Conservation (phyloP, 2,888 invertebrate species). For the Neoscelio sp. region DNA sequence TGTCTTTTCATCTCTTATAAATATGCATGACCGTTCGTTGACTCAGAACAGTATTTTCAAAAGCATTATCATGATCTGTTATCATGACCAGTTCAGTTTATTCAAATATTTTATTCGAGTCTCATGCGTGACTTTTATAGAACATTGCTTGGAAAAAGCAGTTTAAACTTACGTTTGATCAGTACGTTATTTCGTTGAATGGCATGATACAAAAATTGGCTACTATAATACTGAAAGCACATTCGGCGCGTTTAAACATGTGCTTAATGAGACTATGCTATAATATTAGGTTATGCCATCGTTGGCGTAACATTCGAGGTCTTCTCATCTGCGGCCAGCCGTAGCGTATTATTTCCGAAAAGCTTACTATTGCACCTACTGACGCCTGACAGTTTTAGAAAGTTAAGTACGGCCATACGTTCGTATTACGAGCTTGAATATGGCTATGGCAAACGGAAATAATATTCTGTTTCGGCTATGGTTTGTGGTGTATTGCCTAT, state of each 20-base stretch:
- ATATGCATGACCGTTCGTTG: slow-evolving; percentile 21
- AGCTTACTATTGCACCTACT: slow-evolving; percentile 13
- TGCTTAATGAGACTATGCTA: background rate
- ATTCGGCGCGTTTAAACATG: slow-evolving; percentile 19
- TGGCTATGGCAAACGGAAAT: slow-evolving; percentile 38
- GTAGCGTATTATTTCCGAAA: slow-evolving; percentile 17
- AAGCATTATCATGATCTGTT: slow-evolving; percentile 22
- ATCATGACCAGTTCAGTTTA: too few species aligned
- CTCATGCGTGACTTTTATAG: slow-evolving; percentile 8
- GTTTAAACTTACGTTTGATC: slow-evolving; percentile 24
- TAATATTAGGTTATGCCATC: slow-evolving; percentile 6
- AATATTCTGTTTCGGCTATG: slow-evolving; percentile 68
- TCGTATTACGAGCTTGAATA: slow-evolving; percentile 35
- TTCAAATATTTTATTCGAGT: too few species aligned
- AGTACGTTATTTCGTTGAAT: background rate
- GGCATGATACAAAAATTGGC: slow-evolving; percentile 29
- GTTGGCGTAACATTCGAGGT: slow-evolving; percentile 4
- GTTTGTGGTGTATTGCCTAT: slow-evolving; percentile 47
- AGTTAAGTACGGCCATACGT: slow-evolving; percentile 36
- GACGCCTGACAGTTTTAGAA: slow-evolving; percentile 44
- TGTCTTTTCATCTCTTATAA: slow-evolving; percentile 54
- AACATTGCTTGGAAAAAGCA: too few species aligned
- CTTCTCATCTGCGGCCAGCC: background rate
- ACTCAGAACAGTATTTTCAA: slow-evolving; percentile 30
- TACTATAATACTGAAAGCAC: slow-evolving; percentile 15